Percentiles rank a stretch among this genome's conserved stretches.
These are phyloP conservation scores for Agriotes lineatus DNA, from an alignment of 2,888 invertebrate genomes.

Conservation along the genomic window DNA sequence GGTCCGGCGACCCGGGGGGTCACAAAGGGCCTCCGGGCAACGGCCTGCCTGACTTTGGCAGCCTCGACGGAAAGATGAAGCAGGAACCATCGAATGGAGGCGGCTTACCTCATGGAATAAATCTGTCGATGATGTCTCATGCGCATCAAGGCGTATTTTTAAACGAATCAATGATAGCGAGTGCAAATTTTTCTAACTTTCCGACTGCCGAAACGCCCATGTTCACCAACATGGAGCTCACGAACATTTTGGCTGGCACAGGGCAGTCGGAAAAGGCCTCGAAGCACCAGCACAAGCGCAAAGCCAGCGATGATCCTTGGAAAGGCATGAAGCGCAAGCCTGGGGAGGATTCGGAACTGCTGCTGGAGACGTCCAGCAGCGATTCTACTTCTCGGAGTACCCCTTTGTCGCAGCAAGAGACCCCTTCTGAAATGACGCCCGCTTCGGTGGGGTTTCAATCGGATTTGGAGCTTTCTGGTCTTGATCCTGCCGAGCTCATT, in stretches of 20 bases:
- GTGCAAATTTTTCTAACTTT: constrained; percentile 63
- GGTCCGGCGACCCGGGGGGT: constrained; percentile 76
- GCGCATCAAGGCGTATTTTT: constrained; percentile 61
- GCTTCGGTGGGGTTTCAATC: constrained; percentile 72
- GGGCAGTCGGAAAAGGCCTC: constrained; percentile 57
- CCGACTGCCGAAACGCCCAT: constrained; percentile 51
- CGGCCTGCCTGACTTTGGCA: constrained; percentile 66
- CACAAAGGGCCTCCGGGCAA: constrained; percentile 63
- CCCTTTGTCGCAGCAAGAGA: constrained; percentile 67
- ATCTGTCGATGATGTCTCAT: constrained; percentile 56
- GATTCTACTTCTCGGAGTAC: constrained; percentile 74
- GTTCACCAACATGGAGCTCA: constrained; percentile 61
- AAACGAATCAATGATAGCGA: constrained; percentile 62
- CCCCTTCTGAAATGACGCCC: constrained; percentile 67
- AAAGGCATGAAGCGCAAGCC: constrained; percentile 72
- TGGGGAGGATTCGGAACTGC: constrained; percentile 70
- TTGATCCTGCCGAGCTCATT: constrained; percentile 73
- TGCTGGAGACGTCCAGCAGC: constrained; percentile 74
- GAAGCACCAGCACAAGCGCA: constrained; percentile 71
- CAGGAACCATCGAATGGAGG: constrained; percentile 63
- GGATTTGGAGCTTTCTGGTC: constrained; percentile 73
- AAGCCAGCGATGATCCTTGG: constrained; percentile 72
- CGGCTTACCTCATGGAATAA: constrained; percentile 54
- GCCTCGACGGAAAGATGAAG: constrained; percentile 61
- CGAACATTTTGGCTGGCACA: constrained; percentile 60